These are phyloP conservation scores for Bovichtus variegatus DNA, from an alignment of 2,797 vertebrate species.

Conservation along the genomic window DNA sequence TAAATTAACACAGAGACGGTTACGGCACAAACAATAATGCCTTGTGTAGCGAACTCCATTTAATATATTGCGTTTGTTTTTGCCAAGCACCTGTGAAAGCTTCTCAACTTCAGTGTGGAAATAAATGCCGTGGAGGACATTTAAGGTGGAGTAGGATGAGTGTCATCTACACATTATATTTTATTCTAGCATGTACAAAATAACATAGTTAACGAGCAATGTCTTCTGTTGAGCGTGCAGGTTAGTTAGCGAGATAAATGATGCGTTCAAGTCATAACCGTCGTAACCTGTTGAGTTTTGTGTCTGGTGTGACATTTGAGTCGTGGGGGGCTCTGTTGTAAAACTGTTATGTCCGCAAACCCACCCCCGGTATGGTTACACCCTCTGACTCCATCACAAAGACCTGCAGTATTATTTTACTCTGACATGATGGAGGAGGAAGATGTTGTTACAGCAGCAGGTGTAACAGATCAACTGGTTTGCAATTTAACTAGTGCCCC, in stretches of 20 bases:
- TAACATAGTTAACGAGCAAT: neutral
- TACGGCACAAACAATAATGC: conserved; percentile 54
- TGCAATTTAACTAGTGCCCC: neutral
- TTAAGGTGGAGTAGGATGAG: conserved; percentile 44
- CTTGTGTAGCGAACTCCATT: neutral
- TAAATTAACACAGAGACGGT: conserved; percentile 26
- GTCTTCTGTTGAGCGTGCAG: neutral
- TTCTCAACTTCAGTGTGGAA: conserved; percentile 27
- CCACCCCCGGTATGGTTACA: neutral
- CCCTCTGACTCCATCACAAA: neutral
- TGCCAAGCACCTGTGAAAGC: neutral
- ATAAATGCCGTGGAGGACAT: conserved; percentile 15
- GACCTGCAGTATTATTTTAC: neutral
- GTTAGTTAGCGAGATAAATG: neutral
- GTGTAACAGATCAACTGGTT: conserved; percentile 11
- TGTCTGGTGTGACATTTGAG: neutral
- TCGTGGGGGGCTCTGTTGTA: neutral
- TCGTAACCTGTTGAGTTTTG: conserved; percentile 16
- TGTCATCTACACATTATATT: neutral
- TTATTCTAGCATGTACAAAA: neutral
- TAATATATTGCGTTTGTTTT: neutral
- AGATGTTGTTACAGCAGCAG: conserved; percentile 20
- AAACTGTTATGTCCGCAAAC: neutral
- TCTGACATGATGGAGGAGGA: neutral
- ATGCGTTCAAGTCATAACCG: neutral